These are phyloP conservation scores for Casuarius casuarius DNA, from an alignment of 2,113 vertebrate species.

Conservation along the genomic window DNA sequence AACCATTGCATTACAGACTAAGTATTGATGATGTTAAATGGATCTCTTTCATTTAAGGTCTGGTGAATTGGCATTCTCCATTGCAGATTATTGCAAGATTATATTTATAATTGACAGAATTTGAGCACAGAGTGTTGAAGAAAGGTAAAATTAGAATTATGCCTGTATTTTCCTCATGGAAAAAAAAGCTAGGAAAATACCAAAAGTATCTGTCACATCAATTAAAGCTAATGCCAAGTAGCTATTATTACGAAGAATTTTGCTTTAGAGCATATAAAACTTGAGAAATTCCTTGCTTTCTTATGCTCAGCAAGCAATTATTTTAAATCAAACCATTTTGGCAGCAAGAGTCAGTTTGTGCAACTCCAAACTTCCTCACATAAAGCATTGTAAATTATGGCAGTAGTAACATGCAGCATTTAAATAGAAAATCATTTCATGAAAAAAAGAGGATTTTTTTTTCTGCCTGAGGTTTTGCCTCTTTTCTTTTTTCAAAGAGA, in stretches of 20 bases:
- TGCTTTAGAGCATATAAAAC: background rate
- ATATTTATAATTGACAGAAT: background rate
- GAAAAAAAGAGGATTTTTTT: background rate
- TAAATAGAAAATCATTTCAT: background rate
- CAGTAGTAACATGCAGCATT: background rate
- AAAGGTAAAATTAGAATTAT: background rate
- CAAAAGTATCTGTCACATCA: background rate
- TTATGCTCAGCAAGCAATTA: background rate
- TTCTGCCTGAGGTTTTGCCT: background rate
- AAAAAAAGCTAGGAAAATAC: background rate
- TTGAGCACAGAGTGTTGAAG: background rate
- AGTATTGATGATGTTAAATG: background rate
- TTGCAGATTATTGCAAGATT: background rate
- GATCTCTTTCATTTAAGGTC: background rate
- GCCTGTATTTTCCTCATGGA: background rate
- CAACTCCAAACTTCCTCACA: background rate
- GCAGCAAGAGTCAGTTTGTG: background rate
- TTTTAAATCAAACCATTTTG: background rate
- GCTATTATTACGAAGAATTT: background rate
- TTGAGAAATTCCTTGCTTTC: background rate
- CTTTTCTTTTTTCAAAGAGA: background rate
- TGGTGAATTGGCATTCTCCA: background rate
- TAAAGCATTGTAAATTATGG: background rate
- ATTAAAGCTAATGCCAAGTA: background rate
- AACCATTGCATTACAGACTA: background rate